Conservation (phyloP, 1,140 invertebrate species). For the Bradysia coprophila region DNA sequence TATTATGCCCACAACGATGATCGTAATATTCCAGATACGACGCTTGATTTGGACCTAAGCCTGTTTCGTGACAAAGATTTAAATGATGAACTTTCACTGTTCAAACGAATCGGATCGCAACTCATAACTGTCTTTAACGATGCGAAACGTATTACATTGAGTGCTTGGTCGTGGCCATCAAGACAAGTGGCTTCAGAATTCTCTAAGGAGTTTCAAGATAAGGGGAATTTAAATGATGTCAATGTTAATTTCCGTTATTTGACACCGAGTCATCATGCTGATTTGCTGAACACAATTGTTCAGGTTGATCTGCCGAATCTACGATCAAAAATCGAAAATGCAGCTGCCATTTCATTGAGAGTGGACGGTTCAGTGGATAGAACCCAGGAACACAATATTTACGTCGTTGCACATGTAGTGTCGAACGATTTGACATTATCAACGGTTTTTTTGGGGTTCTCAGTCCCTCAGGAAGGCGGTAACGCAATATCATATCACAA, state of each 20-base stretch:
- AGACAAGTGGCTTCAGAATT: background rate
- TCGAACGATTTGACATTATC: background rate
- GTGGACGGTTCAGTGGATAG: background rate
- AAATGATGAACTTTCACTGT: too few relatives aligned
- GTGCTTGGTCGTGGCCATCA: background rate
- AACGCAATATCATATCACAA: background rate
- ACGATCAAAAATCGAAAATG: background rate
- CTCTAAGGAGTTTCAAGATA: background rate
- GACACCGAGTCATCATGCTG: background rate
- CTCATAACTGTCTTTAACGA: too few relatives aligned
- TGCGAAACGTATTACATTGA: background rate
- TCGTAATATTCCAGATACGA: too few relatives aligned
- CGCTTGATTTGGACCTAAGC: too few relatives aligned
- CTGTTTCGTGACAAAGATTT: too few relatives aligned
- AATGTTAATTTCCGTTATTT: background rate
- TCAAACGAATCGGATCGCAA: too few relatives aligned
- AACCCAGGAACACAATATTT: background rate
- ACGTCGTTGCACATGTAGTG: background rate
- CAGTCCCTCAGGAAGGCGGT: background rate
- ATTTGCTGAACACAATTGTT: background rate
- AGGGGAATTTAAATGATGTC: background rate
- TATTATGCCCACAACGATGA: too few relatives aligned
- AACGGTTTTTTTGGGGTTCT: background rate
- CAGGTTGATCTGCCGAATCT: background rate
- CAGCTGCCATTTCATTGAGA: background rate